These are phyloP conservation scores for Sarcophilus harrisii DNA, from an alignment of 2,797 vertebrate genomes.

Conservation along the genomic window DNA sequence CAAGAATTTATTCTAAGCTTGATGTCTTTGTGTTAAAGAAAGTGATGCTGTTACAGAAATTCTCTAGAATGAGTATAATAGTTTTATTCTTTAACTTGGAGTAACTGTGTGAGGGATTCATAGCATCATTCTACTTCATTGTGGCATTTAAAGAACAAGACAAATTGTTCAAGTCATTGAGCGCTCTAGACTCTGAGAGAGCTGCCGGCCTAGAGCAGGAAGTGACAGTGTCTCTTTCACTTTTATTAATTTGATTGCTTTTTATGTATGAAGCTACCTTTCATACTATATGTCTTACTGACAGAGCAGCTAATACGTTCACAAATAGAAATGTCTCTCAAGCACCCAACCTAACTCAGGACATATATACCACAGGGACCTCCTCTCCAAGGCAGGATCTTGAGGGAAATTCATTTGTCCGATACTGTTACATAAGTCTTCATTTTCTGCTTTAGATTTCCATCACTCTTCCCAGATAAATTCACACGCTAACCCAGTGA, in stretches of 20 bases:
- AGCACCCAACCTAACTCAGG: neutral
- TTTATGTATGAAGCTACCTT: conserved; percentile 47
- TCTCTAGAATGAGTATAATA: conserved; percentile 41
- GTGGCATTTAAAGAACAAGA: neutral
- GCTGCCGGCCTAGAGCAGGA: conserved; percentile 12
- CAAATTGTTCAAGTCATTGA: neutral
- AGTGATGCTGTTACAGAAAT: conserved; percentile 36
- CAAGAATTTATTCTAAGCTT: neutral
- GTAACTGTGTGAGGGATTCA: conserved; percentile 36
- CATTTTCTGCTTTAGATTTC: conserved; percentile 19
- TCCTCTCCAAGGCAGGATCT: conserved; percentile 15
- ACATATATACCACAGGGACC: neutral
- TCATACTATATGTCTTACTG: conserved; percentile 39
- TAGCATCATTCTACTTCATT: neutral
- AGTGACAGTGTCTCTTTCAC: neutral
- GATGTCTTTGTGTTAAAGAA: conserved; percentile 36
- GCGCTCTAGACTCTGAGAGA: conserved; percentile 46
- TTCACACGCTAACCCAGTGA: conserved; percentile 51
- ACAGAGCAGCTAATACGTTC: neutral
- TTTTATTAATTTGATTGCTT: conserved; percentile 38
- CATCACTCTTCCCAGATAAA: conserved; percentile 35
- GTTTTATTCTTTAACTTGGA: conserved; percentile 58
- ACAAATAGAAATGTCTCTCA: conserved; percentile 12
- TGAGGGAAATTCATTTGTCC: conserved; percentile 40
- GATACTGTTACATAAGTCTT: conserved; percentile 41